Conservation (phyloP, 2,113 vertebrate species). For the Phyllostomus hastatus region DNA sequence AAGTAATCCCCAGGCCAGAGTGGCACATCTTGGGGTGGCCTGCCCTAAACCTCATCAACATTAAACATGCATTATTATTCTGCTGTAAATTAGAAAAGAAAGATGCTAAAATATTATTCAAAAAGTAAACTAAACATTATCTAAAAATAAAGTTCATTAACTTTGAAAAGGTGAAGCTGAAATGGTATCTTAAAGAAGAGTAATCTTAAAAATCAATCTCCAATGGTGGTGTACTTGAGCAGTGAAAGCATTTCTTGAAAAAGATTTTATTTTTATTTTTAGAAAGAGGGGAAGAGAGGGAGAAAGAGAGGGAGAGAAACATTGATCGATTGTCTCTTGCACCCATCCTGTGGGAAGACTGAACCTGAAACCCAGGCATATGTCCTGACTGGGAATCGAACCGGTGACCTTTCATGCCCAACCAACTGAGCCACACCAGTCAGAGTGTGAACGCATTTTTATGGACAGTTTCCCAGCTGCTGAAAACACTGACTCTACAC, state of each 20-base stretch:
- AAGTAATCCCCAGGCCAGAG: not conserved
- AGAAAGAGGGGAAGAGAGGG: not conserved
- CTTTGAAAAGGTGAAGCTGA: not conserved
- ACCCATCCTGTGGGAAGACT: not conserved
- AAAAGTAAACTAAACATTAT: not conserved
- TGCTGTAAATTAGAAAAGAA: not conserved
- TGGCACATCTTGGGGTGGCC: not conserved
- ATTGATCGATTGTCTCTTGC: not conserved
- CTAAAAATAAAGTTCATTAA: not conserved
- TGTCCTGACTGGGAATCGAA: too few species aligned
- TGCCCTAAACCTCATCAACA: not conserved
- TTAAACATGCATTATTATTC: not conserved
- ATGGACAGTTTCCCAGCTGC: not conserved
- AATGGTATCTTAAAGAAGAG: not conserved
- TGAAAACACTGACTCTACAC: not conserved
- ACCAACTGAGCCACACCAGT: too few species aligned
- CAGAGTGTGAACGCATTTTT: not conserved
- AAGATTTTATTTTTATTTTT: too few species aligned
- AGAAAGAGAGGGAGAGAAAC: not conserved
- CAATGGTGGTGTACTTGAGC: not conserved
- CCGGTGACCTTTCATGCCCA: too few species aligned
- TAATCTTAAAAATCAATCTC: not conserved
- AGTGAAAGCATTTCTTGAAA: not conserved
- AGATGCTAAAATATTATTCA: not conserved
- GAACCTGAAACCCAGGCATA: not conserved